phyloP scores from a whole-genome alignment of 1,140 invertebrate genomes.

The Bombus consobrinus region DNA sequence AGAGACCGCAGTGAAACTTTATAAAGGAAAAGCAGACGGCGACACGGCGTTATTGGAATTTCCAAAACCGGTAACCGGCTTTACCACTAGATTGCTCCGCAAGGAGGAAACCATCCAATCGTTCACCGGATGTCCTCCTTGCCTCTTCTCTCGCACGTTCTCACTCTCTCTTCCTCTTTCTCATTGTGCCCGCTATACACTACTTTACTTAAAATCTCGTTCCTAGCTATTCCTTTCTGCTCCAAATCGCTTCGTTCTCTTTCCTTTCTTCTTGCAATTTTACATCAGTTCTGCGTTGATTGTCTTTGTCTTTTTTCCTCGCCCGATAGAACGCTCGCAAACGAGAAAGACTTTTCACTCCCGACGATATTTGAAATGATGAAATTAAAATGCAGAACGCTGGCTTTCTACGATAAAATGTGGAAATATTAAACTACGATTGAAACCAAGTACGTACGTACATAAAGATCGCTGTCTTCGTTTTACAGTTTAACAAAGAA shows the following conservation, averaged over 20 bases:
- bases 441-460: too few relatives aligned
- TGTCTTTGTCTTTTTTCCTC: conserved; percentile 3
- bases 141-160: conserved; percentile 59
- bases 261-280: neutral
- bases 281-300: conserved; percentile 19
- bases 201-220: conserved; percentile 38
- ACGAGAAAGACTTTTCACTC: neutral
- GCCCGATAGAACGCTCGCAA: neutral
- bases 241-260: conserved; percentile 4
- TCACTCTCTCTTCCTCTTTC: conserved; percentile 54
- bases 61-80: conserved; percentile 80
- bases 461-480: too few relatives aligned
- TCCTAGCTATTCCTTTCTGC: conserved; percentile 21
- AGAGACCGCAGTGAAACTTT: conserved; percentile 45
- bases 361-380: neutral
- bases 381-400: conserved; percentile 7
- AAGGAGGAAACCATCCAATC: conserved; percentile 82
- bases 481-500: too few relatives aligned
- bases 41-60: conserved; percentile 74
- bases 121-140: conserved; percentile 78
- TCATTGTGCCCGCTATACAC: conserved; percentile 49
- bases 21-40: conserved; percentile 54
- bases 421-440: conserved; percentile 1
- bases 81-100: conserved; percentile 82
- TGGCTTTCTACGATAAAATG: neutral